Conservation (phyloP, 2,113 vertebrate species). For the Vicugna pacos region DNA sequence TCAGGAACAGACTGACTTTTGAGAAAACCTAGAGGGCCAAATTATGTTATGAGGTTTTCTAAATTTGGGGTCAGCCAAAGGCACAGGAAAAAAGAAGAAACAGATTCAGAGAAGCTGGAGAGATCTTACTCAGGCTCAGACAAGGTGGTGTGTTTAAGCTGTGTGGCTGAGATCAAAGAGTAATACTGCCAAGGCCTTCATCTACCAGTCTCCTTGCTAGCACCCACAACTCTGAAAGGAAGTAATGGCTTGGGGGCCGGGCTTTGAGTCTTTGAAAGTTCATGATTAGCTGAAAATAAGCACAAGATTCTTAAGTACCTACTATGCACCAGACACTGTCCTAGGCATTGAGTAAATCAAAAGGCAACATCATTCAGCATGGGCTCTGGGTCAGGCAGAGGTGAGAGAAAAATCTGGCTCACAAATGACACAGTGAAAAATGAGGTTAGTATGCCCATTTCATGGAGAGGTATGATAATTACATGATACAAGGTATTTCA, state of each 20-base stretch:
- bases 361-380: neutral
- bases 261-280: neutral
- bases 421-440: neutral
- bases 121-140: neutral
- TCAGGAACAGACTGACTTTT: slow-evolving; percentile 20
- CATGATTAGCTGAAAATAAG: neutral
- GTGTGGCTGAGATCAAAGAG: neutral
- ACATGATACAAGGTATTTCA: neutral
- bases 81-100: neutral
- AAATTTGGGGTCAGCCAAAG: slow-evolving; percentile 36
- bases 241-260: neutral
- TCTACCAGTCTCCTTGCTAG: neutral
- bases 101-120: neutral
- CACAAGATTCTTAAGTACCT: neutral
- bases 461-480: neutral
- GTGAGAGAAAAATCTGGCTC: neutral
- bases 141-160: neutral
- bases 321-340: neutral
- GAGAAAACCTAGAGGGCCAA: slow-evolving; percentile 27
- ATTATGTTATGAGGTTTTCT: slow-evolving; percentile 25
- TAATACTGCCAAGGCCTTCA: neutral
- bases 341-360: neutral
- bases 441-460: neutral
- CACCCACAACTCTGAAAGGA: neutral
- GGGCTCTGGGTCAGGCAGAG: neutral